Percentiles rank a stretch among this genome's conserved stretches.
These are phyloP conservation scores for Archivesica marissinica DNA, from an alignment of 1,140 invertebrate genomes.

Conservation along the genomic window DNA sequence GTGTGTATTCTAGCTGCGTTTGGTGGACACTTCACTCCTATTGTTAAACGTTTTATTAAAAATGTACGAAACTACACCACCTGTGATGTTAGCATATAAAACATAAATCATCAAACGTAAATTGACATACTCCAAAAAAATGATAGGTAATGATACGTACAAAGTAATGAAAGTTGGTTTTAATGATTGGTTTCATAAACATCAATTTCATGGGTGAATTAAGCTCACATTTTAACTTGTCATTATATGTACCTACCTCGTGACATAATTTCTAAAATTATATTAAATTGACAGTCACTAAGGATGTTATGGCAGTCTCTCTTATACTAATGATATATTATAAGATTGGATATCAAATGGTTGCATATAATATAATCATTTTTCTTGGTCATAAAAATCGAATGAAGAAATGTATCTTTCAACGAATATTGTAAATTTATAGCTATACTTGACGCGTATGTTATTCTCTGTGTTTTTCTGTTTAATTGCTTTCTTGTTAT, in stretches of 20 bases:
- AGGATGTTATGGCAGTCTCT: background rate
- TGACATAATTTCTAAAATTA: constrained; percentile 48
- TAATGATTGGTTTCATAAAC: constrained; percentile 45
- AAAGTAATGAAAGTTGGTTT: constrained; percentile 17
- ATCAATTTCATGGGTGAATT: constrained; percentile 51
- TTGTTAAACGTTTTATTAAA: constrained; percentile 2
- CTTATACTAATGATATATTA: constrained; percentile 12
- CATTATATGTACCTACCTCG: constrained; percentile 28
- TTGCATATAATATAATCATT: constrained; percentile 16
- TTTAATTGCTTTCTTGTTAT: background rate
- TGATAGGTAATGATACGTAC: background rate
- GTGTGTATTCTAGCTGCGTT: too few species aligned
- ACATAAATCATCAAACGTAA: constrained; percentile 36
- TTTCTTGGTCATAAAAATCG: constrained; percentile 28
- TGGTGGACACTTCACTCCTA: background rate
- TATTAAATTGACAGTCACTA: constrained; percentile 43
- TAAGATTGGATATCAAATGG: constrained; percentile 16
- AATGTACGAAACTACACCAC: constrained; percentile 12
- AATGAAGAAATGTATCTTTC: constrained; percentile 8
- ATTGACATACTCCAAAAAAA: constrained; percentile 15
- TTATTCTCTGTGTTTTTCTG: constrained; percentile 20
- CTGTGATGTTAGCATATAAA: background rate
- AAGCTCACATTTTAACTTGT: background rate
- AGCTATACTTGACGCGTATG: constrained; percentile 12
- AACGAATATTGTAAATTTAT: constrained; percentile 5